These are phyloP conservation scores for Acanthornis magna DNA, from an alignment of 2,797 vertebrate species.

Conservation along the genomic window DNA sequence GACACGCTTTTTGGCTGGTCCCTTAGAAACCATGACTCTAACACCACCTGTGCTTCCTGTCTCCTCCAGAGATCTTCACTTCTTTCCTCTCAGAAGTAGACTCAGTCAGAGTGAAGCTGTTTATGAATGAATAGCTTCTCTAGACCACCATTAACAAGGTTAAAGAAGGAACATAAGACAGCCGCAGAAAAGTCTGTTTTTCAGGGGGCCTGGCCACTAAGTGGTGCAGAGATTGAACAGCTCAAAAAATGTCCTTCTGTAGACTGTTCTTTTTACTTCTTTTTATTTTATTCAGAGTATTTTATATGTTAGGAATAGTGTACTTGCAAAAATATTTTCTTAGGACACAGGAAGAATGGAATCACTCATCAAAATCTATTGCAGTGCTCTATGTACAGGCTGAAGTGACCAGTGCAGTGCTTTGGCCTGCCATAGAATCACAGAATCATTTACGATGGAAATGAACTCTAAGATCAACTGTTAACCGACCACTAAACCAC, in stretches of 20 bases:
- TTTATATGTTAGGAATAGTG: not conserved
- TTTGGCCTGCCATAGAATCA: not conserved
- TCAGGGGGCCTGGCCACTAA: not conserved
- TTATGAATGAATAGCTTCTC: not conserved
- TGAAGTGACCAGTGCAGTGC: not conserved
- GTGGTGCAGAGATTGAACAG: not conserved
- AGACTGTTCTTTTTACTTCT: not conserved
- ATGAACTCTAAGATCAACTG: not conserved
- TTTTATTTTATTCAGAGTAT: not conserved
- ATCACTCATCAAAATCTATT: not conserved
- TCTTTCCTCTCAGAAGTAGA: not conserved
- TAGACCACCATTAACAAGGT: not conserved
- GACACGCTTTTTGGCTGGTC: not conserved
- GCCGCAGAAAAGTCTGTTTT: not conserved
- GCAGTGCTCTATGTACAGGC: not conserved
- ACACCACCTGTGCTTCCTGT: not conserved
- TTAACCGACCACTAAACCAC: not conserved
- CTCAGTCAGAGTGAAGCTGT: not conserved
- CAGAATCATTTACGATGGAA: not conserved
- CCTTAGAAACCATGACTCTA: not conserved
- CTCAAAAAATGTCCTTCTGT: not conserved
- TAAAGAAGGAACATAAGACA: not conserved
- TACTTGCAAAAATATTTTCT: not conserved
- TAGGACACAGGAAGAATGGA: not conserved
- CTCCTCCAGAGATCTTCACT: not conserved